Base-by-base conservation (phyloP, 2,113 vertebrate species). In the Oxyura jamaicensis region DNA sequence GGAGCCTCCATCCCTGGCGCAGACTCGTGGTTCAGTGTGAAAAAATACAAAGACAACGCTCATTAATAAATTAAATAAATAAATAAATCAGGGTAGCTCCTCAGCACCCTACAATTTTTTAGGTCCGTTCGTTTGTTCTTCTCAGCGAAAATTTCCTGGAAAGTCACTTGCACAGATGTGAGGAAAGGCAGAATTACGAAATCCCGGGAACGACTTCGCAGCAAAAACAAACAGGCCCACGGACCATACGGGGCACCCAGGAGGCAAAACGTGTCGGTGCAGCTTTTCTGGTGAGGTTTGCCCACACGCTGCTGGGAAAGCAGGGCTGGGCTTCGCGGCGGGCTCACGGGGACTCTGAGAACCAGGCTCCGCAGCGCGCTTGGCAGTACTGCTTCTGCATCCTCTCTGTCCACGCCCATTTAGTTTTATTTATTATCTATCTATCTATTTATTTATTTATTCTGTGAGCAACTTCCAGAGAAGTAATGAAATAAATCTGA, bases 291-390 rank as follows among this genome's bases (percentile, higher is more conserved):
- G 4, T 59, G n/a, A 65, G 10, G 7, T n/a, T 72, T 68, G 46
- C 21, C 36, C 3, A 0, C 22, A 8, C 31, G 25, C 21, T 55
- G 31, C 53, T 63, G 31, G 36, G 36, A 17, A 91, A 80, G 29
- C 35, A 71, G 68, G 20, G 9, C 46, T 74, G 66, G 28, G 15
- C 11, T 60, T 65, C 7, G 4, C 4, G 1, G 17, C 22, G 21
- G 4, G 2, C 6, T 62, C 0, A 0, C 7, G 23, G 52, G 28
- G 13, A 15, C 42, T 12, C 8, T 33, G 22, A 63, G 11, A 44
- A 26, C 33, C 0, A 2, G 22, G 7, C 39, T 71, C 31, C 42
- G 22, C 19, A 0, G 2, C 50, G 22, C 2, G 31, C 2, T 62
- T 2, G 1, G 35, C 66, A 35, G 23, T 41, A 28, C 13, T 22